phyloP scores from a whole-genome alignment of 2,888 invertebrate genomes.

The Alitta virens region DNA sequence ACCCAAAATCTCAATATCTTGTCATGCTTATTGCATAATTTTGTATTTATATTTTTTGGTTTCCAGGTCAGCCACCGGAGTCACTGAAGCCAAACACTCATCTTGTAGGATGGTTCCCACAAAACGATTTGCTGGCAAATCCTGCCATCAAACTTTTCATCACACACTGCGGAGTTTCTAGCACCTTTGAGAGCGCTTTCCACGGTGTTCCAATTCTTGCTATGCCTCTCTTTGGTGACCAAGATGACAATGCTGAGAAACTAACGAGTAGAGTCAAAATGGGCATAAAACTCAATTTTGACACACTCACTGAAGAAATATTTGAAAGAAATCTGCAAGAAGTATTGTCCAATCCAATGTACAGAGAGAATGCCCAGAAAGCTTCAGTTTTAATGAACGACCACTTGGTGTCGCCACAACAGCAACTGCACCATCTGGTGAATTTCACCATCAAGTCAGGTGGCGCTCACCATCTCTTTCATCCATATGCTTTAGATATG shows the following conservation, averaged over 20 bases:
- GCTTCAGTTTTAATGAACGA: constrained; percentile 4
- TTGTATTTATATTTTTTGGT: too few species aligned
- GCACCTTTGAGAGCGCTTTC: constrained; percentile 7
- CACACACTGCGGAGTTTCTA: constrained; percentile 14
- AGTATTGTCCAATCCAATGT: not conserved
- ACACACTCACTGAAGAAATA: not conserved
- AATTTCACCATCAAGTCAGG: not conserved
- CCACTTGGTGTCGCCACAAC: not conserved
- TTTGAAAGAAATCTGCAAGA: not conserved
- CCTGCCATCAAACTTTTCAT: constrained; percentile 7
- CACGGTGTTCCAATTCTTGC: constrained; percentile 10
- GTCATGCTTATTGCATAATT: too few species aligned
- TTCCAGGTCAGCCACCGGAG: constrained; percentile 1
- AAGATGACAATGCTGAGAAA: constrained; percentile 2
- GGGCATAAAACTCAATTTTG: not conserved
- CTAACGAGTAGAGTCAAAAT: constrained; percentile 4
- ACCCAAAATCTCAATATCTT: too few species aligned
- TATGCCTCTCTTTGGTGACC: constrained; percentile 10
- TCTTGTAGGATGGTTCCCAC: constrained; percentile 11
- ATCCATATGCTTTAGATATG: not conserved
- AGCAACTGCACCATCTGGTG: not conserved
- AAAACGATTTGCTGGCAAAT: constrained; percentile 10
- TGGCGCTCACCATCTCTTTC: not conserved
- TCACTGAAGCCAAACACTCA: constrained; percentile 4
- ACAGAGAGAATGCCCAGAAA: constrained; percentile 5